Base-by-base conservation (phyloP, 2,113 vertebrate genomes). In the Dinomys branickii region DNA sequence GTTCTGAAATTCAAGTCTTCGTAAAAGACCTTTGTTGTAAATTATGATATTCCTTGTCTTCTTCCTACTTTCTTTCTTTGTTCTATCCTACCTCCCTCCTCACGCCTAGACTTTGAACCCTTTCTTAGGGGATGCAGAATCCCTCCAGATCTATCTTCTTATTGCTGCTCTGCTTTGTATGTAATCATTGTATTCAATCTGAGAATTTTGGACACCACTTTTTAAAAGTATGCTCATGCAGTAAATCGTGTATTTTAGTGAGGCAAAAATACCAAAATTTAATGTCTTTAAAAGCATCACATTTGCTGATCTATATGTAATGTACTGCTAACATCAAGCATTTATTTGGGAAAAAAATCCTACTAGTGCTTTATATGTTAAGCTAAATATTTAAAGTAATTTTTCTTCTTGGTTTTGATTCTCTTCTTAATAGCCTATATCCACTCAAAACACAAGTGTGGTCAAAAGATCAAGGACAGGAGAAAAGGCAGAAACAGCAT, bases 381-480 rank as follows among this genome's bases (percentile, higher is more conserved):
- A 88, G 3, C 20, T 90, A 16, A 2, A 81, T 81, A 92, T 94
- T 93, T 84, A 80, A 61, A 41, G 33, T n/a, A 10, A 75, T 26
- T 95, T 78, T 83, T 47, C 38, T 61, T 41, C 12, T 4, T 65
- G 24, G 12, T 85, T 94, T 95, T 16, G 0, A 83, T 96, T 96
- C 20, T 91, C 0, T 94, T 81, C n/a, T 47, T 52, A 85, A 56
- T 75, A 47, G 26, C 14, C 26, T 89, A 0, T 41, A 10, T 61
- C 16, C 3, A 75, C 52, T 59, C 6, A 26, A 63, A 92, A 16
- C 41, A 41, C 2, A 65, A 8, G 73, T 44, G 81, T 24, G 6
- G 16, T 58, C 35, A 80, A n/a, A 30, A 90, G 24, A 82, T n/a
- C 38, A 91, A 84, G 41, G 56, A 56, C 12, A 90, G 26, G 28